A percentile compares a stretch with the other conserved stretches of the same genome.
phyloP scores from a whole-genome alignment of 2,888 invertebrate species.

The Spilosoma lubricipeda region DNA sequence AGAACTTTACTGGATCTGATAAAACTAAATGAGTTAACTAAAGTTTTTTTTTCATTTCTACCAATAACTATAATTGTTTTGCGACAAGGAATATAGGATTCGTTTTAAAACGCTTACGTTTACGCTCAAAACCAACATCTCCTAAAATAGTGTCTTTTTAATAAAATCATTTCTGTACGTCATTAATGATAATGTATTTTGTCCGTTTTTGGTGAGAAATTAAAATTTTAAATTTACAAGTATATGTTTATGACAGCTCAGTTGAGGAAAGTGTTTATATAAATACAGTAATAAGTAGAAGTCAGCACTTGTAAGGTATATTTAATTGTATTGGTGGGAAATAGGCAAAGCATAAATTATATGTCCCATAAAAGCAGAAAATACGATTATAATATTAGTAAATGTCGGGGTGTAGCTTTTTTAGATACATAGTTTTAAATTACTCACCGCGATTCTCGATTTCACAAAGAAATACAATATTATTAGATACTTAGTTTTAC shows the following conservation, averaged over 20 bases:
- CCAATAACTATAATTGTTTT: background rate
- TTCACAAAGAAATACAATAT: constrained; percentile 55
- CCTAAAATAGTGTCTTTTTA: background rate
- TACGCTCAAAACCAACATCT: background rate
- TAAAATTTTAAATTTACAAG: background rate
- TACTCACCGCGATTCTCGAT: constrained; percentile 59
- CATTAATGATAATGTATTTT: background rate
- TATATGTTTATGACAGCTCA: background rate
- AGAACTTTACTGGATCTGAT: too few relatives aligned
- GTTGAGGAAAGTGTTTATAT: background rate
- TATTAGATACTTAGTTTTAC: constrained; percentile 1
- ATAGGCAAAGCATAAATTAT: background rate
- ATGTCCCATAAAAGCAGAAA: background rate
- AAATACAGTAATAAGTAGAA: background rate
- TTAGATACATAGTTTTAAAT: constrained; percentile 49
- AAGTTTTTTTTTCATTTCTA: background rate
- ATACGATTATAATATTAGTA: background rate
- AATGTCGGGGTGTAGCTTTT: background rate
- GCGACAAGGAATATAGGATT: background rate
- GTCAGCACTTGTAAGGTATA: background rate
- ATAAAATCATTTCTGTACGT: background rate
- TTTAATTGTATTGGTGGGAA: background rate
- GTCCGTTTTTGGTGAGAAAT: background rate
- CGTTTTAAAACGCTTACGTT: background rate
- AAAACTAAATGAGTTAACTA: background rate